Conservation (phyloP, 2,888 invertebrate genomes). For the Clistopyga incitator region DNA sequence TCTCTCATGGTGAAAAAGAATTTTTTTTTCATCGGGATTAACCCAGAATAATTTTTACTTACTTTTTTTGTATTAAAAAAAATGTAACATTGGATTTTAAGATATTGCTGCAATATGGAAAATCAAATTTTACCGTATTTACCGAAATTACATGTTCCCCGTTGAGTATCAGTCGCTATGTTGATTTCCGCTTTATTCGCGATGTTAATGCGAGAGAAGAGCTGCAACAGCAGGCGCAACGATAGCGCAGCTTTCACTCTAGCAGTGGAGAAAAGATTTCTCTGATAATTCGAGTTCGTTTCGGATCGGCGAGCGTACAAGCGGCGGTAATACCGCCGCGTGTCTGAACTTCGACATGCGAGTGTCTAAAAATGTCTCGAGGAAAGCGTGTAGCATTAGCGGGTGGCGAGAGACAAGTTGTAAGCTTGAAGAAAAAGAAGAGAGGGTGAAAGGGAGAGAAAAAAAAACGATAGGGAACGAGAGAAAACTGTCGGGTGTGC, state of each 20-base stretch:
- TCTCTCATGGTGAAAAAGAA: too few species aligned
- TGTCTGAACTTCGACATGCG: slow-evolving; percentile 57
- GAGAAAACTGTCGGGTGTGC: neutral
- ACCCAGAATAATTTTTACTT: too few species aligned
- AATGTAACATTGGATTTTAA: too few species aligned
- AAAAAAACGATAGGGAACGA: neutral
- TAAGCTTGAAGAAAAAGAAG: neutral
- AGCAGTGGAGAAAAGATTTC: slow-evolving; percentile 5
- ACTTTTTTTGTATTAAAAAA: too few species aligned
- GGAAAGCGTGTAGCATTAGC: slow-evolving; percentile 32
- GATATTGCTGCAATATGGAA: too few species aligned
- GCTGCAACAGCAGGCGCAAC: neutral
- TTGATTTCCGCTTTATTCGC: too few species aligned
- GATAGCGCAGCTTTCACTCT: slow-evolving; percentile 27
- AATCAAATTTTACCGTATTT: too few species aligned
- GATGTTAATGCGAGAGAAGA: neutral
- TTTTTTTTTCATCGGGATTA: too few species aligned
- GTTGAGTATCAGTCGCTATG: neutral
- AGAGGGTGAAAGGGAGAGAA: neutral
- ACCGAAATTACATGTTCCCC: neutral
- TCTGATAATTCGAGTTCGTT: neutral
- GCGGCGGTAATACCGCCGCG: slow-evolving; percentile 30
- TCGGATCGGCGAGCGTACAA: neutral
- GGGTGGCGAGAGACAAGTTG: slow-evolving; percentile 34
- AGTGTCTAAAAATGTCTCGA: slow-evolving; percentile 56